Conservation (phyloP, 2,888 invertebrate genomes). For the Bellardia bayeri region DNA sequence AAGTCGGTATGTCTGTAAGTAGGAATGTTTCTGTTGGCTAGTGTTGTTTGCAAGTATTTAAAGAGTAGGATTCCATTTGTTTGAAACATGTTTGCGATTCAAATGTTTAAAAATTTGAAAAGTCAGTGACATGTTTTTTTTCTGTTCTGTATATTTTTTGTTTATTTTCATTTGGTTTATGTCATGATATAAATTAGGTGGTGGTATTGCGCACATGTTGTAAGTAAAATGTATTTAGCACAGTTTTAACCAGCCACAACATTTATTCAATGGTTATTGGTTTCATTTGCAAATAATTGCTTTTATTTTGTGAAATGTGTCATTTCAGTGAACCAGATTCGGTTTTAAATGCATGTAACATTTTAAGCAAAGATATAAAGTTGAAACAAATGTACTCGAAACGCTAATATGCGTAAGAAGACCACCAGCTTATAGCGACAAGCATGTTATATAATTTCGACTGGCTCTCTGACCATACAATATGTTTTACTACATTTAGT, state of each 20-base stretch:
- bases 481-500: no score
- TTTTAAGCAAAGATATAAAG: neutral
- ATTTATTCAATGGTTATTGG: slow-evolving; percentile 12
- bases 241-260: neutral
- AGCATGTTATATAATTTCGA: no score
- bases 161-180: slow-evolving; percentile 19
- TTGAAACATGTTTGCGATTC: slow-evolving; percentile 15
- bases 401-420: neutral
- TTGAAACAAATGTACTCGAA: neutral
- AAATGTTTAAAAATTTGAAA: slow-evolving; percentile 30
- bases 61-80: slow-evolving; percentile 25
- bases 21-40: slow-evolving; percentile 32
- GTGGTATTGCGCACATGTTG: slow-evolving; percentile 24
- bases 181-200: slow-evolving; percentile 59
- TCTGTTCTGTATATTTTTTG: neutral
- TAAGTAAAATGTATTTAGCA: slow-evolving; percentile 18
- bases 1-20: slow-evolving; percentile 32
- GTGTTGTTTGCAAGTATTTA: neutral
- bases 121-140: slow-evolving; percentile 58
- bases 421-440: neutral
- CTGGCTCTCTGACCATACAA: no score
- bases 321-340: slow-evolving; percentile 14
- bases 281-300: slow-evolving; percentile 49
- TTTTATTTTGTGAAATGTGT: slow-evolving; percentile 9
- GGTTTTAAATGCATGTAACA: neutral